A percentile compares a stretch with the other conserved stretches of the same genome.
phyloP scores from a whole-genome alignment of 2,113 vertebrate genomes.

The Oryctolagus cuniculus region mOryCun1.1 NC_091439.1:87885501-87886000 shows the following conservation, averaged over 20 bases:
- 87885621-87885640: neutral
- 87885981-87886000: neutral
- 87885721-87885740: conserved; percentile 44
- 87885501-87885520: too few relatives aligned
- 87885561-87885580: too few relatives aligned
- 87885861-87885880: conserved; percentile 16
- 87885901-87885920: too few relatives aligned
- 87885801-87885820: conserved; percentile 34
- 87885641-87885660: neutral
- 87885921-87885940: too few relatives aligned
- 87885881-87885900: conserved; percentile 10
- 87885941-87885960: neutral
- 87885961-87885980: conserved; percentile 48
- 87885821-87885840: conserved; percentile 23
- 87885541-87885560: too few relatives aligned
- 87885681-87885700: neutral
- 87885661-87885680: neutral
- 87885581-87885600: too few relatives aligned
- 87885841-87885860: neutral
- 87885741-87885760: conserved; percentile 9
- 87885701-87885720: neutral
- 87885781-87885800: conserved; percentile 50
- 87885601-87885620: neutral
- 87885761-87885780: conserved; percentile 59
- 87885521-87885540: too few relatives aligned